A percentile compares a stretch with the other conserved stretches of the same genome.
Conservation (phyloP, 37 sponge, comb jelly and placozoan genomes). For the Beroe forskalii region DNA sequence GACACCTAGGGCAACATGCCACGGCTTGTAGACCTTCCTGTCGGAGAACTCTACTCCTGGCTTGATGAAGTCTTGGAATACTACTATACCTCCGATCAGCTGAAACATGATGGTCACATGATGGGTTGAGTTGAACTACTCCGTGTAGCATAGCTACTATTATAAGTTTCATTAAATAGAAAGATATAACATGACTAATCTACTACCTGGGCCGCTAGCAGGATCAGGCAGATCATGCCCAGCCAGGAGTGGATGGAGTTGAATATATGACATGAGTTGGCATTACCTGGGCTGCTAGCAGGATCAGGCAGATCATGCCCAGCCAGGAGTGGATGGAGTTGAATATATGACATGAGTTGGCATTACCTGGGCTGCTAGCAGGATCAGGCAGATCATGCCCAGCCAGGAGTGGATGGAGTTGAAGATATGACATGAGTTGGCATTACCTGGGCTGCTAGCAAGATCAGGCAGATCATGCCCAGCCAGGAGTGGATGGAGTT, state of each 20-base stretch:
- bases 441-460: not conserved
- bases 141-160: too few species aligned
- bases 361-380: too few species aligned
- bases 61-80: not conserved
- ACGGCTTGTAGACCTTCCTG: not conserved
- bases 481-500: constrained; percentile 35
- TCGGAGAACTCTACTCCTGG: not conserved
- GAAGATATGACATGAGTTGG: too few species aligned
- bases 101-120: too few species aligned
- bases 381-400: too few species aligned
- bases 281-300: not conserved
- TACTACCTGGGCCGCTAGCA: not conserved
- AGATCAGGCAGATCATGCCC: not conserved
- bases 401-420: too few species aligned
- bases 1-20: not conserved
- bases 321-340: constrained; percentile 35
- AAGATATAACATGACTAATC: too few species aligned
- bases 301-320: not conserved
- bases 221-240: not conserved
- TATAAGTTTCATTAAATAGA: too few species aligned
- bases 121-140: too few species aligned
- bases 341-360: too few species aligned
- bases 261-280: too few species aligned
- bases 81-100: not conserved
- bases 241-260: constrained; percentile 35